These are phyloP conservation scores for Otocyon megalotis DNA, from an alignment of 2,113 vertebrate species.

Conservation along the genomic window DNA sequence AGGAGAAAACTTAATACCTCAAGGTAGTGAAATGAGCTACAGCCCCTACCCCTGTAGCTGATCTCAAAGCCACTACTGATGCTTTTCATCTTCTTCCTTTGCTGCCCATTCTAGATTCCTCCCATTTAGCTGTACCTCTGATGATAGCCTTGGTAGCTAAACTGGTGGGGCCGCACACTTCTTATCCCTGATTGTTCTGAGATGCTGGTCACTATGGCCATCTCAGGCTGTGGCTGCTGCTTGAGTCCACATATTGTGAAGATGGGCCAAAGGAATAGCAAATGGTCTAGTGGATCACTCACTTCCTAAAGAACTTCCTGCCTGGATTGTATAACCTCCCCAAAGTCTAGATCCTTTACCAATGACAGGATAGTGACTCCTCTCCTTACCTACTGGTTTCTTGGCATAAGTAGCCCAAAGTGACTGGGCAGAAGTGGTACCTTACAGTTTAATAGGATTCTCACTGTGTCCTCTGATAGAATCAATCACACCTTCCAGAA, in stretches of 20 bases:
- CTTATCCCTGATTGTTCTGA: background rate
- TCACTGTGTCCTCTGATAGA: background rate
- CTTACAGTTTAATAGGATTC: background rate
- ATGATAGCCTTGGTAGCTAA: background rate
- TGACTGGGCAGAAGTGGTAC: background rate
- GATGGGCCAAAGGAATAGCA: background rate
- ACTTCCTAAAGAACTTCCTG: background rate
- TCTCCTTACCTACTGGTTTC: background rate
- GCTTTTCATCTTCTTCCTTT: background rate
- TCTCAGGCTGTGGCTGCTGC: background rate
- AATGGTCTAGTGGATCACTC: background rate
- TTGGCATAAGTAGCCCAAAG: background rate
- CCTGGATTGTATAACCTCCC: background rate
- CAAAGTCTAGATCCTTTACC: background rate
- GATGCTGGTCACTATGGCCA: background rate
- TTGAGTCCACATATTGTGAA: background rate
- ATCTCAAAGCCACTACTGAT: background rate
- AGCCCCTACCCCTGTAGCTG: background rate
- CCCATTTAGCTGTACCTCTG: background rate
- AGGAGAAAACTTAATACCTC: background rate
- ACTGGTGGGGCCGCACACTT: background rate
- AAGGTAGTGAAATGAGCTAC: background rate
- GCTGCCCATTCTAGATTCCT: background rate
- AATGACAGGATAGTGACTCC: background rate
- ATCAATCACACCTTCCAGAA: background rate